phyloP scores from a whole-genome alignment of 1,140 invertebrate genomes.

The Apis dorsata region DNA sequence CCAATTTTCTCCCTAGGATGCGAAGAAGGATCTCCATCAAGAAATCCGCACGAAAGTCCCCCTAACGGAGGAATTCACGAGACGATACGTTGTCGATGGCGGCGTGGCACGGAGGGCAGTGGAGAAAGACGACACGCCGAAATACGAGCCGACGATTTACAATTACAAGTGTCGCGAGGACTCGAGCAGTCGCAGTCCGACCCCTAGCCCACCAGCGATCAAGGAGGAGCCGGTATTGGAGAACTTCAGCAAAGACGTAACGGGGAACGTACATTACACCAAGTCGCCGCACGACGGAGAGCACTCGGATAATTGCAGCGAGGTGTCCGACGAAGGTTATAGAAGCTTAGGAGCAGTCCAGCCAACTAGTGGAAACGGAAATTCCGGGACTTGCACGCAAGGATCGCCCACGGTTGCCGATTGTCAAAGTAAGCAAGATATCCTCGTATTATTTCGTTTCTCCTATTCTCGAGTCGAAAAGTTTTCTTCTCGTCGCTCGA shows the following conservation, averaged over 20 bases:
- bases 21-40: conserved; percentile 71
- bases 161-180: conserved; percentile 75
- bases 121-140: conserved; percentile 74
- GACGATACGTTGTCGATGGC: conserved; percentile 75
- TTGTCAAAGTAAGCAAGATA: conserved; percentile 79
- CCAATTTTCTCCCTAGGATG: conserved; percentile 58
- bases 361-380: conserved; percentile 72
- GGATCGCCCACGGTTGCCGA: conserved; percentile 75
- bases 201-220: conserved; percentile 72
- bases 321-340: conserved; percentile 93
- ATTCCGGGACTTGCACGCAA: conserved; percentile 70
- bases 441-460: too few relatives aligned
- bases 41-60: conserved; percentile 71
- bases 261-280: conserved; percentile 54
- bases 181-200: conserved; percentile 75
- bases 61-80: conserved; percentile 74
- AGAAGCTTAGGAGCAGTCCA: conserved; percentile 88
- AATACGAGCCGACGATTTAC: conserved; percentile 77
- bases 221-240: conserved; percentile 71
- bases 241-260: conserved; percentile 66
- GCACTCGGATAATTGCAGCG: conserved; percentile 91
- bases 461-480: not conserved
- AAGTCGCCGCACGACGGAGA: conserved; percentile 77
- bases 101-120: conserved; percentile 72
- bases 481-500: not conserved